These are phyloP conservation scores for Pomatostomus ruficeps DNA, from an alignment of 2,113 vertebrate genomes.

Conservation along the genomic window DNA sequence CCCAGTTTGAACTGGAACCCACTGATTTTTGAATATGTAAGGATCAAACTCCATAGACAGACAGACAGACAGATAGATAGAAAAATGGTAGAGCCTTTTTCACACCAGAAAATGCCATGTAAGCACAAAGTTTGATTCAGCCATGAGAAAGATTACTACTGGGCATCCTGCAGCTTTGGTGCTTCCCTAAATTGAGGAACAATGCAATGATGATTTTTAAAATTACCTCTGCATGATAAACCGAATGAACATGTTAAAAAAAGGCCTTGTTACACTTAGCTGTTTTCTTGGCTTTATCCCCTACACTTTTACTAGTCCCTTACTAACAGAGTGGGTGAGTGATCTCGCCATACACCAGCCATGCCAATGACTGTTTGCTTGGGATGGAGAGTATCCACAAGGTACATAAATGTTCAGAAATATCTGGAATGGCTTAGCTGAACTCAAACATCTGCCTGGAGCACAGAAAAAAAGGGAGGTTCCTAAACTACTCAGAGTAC, in stretches of 20 bases:
- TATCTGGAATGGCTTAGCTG: neutral
- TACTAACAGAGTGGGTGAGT: neutral
- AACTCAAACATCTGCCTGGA: neutral
- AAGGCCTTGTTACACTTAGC: neutral
- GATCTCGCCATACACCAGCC: neutral
- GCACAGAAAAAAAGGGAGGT: neutral
- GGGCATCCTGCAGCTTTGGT: neutral
- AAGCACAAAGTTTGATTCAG: neutral
- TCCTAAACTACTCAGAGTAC: neutral
- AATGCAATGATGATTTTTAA: neutral
- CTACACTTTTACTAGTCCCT: neutral
- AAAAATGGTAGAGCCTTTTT: neutral
- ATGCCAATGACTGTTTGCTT: neutral
- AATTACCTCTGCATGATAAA: neutral
- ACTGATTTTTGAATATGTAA: neutral
- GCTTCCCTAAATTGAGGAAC: neutral
- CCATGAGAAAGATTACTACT: neutral
- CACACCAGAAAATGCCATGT: neutral
- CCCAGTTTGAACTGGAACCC: neutral
- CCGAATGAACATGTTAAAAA: neutral
- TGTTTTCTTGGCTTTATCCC: neutral
- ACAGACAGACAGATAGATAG: no score
- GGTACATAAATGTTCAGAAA: neutral
- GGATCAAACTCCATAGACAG: neutral
- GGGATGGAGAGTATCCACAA: neutral